A percentile compares a stretch with the other conserved stretches of the same genome.
Conservation (phyloP, 2,888 invertebrate genomes). For the Polydrusus cervinus region DNA sequence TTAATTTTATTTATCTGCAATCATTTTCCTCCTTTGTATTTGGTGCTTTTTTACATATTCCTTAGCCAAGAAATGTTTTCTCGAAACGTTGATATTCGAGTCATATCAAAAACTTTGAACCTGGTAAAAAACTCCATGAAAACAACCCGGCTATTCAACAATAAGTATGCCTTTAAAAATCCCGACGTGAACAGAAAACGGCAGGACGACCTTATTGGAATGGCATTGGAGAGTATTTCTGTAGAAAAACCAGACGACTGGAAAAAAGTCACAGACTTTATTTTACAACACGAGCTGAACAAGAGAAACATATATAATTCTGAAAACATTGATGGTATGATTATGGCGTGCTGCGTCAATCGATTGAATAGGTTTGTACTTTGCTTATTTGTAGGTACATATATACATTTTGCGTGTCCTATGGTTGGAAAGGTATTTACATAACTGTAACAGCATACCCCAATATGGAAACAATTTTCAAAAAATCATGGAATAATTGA, state of each 20-base stretch:
- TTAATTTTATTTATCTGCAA: conserved; percentile 6
- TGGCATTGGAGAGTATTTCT: conserved; percentile 46
- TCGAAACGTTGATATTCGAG: conserved; percentile 13
- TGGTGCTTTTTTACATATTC: neutral
- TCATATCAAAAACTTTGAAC: neutral
- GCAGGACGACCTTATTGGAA: conserved; percentile 36
- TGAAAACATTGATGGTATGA: conserved; percentile 76
- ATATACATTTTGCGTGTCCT: no score
- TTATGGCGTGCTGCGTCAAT: conserved; percentile 74
- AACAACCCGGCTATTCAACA: neutral
- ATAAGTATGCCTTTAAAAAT: neutral
- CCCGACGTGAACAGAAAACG: conserved; percentile 4
- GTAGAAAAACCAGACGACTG: conserved; percentile 58
- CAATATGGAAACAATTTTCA: no score
- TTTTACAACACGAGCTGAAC: conserved; percentile 66
- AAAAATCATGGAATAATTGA: no score
- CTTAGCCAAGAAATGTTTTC: conserved; percentile 13
- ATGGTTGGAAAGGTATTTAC: no score
- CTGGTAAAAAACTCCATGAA: conserved; percentile 13
- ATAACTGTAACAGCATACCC: no score
- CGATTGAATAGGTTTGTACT: conserved; percentile 32
- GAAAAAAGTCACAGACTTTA: conserved; percentile 68
- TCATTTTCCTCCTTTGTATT: neutral
- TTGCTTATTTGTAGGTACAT: no score
- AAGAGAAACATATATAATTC: conserved; percentile 68